A percentile compares a stretch with the other conserved stretches of the same genome.
Evolutionary conservation across 2,888 invertebrate species (phyloP).

Genomic region (Thumatha senex): DNA sequence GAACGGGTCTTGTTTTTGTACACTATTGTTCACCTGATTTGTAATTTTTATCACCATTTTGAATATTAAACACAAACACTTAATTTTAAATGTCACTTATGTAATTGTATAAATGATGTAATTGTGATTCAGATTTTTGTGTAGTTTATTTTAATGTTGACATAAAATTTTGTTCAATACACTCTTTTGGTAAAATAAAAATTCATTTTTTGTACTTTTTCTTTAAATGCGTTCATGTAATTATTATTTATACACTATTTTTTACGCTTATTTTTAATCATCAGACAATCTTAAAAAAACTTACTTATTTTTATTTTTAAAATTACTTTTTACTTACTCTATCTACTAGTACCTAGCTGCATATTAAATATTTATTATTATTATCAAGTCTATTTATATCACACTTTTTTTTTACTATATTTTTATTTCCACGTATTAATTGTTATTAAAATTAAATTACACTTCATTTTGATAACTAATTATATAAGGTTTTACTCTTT

Average conservation of each 20-base stretch:
- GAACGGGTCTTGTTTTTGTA: conserved; percentile 59
- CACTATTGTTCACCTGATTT: conserved; percentile 28
- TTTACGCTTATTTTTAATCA: not conserved
- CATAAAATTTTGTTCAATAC: not conserved
- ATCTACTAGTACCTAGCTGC: too few species aligned
- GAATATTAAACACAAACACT: not conserved
- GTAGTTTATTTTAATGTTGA: too few species aligned
- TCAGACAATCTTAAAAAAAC: not conserved
- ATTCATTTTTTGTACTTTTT: too few species aligned
- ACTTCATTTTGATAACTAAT: not conserved
- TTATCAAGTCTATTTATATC: not conserved
- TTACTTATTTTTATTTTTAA: not conserved
- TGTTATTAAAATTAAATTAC: not conserved
- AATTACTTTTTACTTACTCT: too few species aligned
- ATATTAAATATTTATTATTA: not conserved
- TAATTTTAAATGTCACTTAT: not conserved
- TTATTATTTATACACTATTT: too few species aligned
- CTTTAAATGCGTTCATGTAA: too few species aligned
- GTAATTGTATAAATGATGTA: too few species aligned
- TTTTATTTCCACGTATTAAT: not conserved
- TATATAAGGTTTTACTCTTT: too few species aligned
- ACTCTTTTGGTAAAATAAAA: not conserved
- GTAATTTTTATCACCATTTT: conserved; percentile 57
- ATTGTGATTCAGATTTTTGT: too few species aligned
- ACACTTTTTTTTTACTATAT: not conserved